Evolutionary conservation across 2,113 vertebrate species (phyloP).

Genomic region (Formicarius rufipectus): DNA sequence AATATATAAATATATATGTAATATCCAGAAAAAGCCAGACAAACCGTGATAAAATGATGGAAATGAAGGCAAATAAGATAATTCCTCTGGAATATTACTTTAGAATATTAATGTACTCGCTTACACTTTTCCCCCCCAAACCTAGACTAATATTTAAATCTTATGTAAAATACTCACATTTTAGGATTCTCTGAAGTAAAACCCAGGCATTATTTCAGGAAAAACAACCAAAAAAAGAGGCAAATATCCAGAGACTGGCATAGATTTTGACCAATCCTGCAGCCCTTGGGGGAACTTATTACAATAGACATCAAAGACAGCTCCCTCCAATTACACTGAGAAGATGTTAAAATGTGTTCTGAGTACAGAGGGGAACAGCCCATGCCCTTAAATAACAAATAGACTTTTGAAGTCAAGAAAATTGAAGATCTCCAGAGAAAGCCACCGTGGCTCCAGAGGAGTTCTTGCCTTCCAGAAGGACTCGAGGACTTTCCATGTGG

Average conservation of each 20-base stretch:
- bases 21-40: background rate
- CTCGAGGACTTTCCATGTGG: background rate
- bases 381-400: background rate
- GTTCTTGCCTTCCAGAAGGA: background rate
- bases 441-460: background rate
- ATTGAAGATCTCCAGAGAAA: background rate
- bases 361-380: background rate
- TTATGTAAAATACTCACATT: background rate
- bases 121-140: rapidly evolving
- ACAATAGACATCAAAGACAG: background rate
- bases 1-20: background rate
- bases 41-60: background rate
- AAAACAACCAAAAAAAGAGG: background rate
- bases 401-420: background rate
- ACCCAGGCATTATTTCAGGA: background rate
- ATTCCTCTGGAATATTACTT: background rate
- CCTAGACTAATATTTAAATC: background rate
- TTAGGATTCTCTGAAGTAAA: background rate
- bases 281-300: background rate
- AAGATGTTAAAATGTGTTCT: background rate
- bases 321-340: background rate
- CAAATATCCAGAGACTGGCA: background rate
- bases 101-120: background rate
- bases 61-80: background rate
- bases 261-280: background rate